These are phyloP conservation scores for Hyperoplus immaculatus DNA, from an alignment of 2,797 vertebrate species.

Conservation along the genomic window DNA sequence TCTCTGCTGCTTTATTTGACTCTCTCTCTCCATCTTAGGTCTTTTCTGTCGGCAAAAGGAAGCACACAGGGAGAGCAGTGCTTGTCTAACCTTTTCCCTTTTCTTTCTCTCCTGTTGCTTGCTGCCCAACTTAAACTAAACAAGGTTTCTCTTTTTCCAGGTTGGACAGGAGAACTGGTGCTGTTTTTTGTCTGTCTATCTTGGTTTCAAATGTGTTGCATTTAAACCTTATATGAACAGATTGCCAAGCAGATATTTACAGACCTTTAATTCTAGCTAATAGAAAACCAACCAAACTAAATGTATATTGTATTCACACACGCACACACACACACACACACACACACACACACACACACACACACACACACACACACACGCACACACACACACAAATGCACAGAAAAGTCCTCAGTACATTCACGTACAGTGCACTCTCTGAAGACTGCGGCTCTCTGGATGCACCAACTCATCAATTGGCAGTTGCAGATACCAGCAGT, in stretches of 20 bases:
- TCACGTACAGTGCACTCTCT: constrained; percentile 7
- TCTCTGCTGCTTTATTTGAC: constrained; percentile 28
- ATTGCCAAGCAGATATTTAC: constrained; percentile 68
- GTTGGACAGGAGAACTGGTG: constrained; percentile 5
- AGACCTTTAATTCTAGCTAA: constrained; percentile 65
- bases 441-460: constrained; percentile 14
- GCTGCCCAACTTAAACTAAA: constrained; percentile 21
- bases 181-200: background rate
- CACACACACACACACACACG: background rate
- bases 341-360: constrained; percentile 16
- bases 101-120: constrained; percentile 16
- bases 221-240: constrained; percentile 67
- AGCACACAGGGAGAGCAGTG: background rate
- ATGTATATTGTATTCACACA: constrained; percentile 8
- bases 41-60: constrained; percentile 12
- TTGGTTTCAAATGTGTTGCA: constrained; percentile 14
- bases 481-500: constrained; percentile 67
- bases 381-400: constrained; percentile 15
- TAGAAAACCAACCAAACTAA: constrained; percentile 42
- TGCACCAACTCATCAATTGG: constrained; percentile 70
- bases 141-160: constrained; percentile 40
- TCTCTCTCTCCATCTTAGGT: background rate
- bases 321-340: background rate
- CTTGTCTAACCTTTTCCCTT: background rate
- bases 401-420: constrained; percentile 19